A percentile compares a stretch with the other conserved stretches of the same genome.
Conservation (phyloP, 2,113 vertebrate genomes). For the Mastomys coucha region DNA sequence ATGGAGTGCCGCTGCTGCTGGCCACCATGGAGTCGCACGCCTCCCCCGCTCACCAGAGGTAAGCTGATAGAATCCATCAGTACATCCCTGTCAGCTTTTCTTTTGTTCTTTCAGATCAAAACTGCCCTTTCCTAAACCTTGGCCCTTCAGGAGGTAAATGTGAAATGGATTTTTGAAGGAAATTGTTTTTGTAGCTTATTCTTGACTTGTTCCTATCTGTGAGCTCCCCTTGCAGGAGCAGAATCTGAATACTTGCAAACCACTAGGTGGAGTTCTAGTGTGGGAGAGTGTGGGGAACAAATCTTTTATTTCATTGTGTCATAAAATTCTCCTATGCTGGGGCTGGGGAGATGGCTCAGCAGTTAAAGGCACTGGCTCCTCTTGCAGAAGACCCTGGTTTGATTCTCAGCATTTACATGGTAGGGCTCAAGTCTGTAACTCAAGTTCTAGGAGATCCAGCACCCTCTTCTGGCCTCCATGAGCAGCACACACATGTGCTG, state of each 20-base stretch:
- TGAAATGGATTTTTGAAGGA: constrained; percentile 58
- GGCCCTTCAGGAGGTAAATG: constrained; percentile 31
- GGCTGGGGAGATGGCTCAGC: not conserved
- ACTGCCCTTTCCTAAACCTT: constrained; percentile 38
- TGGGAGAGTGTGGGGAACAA: not conserved
- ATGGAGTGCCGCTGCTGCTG: too few relatives aligned
- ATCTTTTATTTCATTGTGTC: constrained; percentile 8
- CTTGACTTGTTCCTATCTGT: constrained; percentile 44
- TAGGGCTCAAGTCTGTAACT: not conserved
- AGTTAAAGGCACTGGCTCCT: not conserved
- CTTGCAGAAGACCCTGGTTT: not conserved
- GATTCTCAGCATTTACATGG: not conserved
- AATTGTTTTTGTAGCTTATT: constrained; percentile 54
- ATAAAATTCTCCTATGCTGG: not conserved
- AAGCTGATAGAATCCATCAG: not conserved
- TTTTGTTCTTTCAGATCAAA: constrained; percentile 50
- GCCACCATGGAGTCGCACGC: accelerated
- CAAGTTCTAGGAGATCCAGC: not conserved
- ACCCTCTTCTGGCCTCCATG: not conserved
- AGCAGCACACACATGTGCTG: not conserved
- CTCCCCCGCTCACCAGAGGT: not conserved
- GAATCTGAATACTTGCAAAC: not conserved
- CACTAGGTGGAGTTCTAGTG: not conserved
- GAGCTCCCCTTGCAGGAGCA: constrained; percentile 35
- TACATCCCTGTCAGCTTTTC: not conserved